Conservation (phyloP, 2,888 invertebrate genomes). For the Cistogaster globosa region DNA sequence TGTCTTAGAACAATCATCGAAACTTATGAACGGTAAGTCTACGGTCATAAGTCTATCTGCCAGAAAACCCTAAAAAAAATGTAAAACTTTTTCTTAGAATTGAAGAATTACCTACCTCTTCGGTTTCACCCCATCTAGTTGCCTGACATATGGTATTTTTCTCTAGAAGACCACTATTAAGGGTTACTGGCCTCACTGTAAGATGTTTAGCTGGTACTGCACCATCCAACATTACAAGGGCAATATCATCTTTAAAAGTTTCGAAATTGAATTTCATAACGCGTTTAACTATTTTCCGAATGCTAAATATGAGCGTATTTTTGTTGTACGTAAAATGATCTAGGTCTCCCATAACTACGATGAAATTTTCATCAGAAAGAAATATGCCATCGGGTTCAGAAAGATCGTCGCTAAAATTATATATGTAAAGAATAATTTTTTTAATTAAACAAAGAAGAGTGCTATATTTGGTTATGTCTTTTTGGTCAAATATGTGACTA, state of each 20-base stretch:
- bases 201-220: constrained; percentile 77
- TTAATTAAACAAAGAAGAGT: no score
- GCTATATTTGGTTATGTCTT: no score
- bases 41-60: background rate
- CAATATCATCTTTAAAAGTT: constrained; percentile 78
- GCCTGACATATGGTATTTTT: constrained; percentile 78
- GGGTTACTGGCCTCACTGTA: constrained; percentile 76
- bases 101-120: constrained; percentile 69
- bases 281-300: constrained; percentile 72
- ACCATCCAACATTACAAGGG: constrained; percentile 77
- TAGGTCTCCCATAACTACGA: constrained; percentile 80
- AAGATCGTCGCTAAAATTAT: background rate
- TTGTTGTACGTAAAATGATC: constrained; percentile 76
- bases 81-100: background rate
- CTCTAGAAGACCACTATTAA: constrained; percentile 70
- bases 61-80: background rate
- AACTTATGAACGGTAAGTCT: background rate
- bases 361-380: constrained; percentile 73
- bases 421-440: no score
- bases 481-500: no score
- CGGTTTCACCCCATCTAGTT: constrained; percentile 81
- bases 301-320: constrained; percentile 76
- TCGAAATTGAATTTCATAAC: constrained; percentile 73
- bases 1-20: background rate
- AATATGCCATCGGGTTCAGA: constrained; percentile 73